Conservation (phyloP, 2,797 vertebrate genomes). For the Betta splendens region DNA sequence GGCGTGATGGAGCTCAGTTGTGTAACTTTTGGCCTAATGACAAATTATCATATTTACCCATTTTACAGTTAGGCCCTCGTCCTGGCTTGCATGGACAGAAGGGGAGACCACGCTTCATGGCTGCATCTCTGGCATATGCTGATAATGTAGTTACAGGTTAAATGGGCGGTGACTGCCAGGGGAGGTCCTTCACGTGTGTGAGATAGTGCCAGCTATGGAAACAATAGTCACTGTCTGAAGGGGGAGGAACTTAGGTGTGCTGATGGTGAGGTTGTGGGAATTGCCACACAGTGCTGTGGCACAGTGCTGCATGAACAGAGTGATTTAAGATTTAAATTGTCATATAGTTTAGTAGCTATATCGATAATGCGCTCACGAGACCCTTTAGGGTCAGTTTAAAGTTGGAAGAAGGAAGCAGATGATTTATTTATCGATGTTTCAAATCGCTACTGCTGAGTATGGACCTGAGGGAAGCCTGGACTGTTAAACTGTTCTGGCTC, state of each 20-base stretch:
- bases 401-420: too few species aligned
- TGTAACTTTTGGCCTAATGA: neutral
- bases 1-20: neutral
- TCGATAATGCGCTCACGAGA: too few species aligned
- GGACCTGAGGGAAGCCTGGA: neutral
- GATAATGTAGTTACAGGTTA: neutral
- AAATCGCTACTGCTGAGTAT: too few species aligned
- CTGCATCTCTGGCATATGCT: neutral
- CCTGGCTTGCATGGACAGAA: too few species aligned
- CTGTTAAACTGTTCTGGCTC: neutral
- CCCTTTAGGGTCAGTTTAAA: too few species aligned
- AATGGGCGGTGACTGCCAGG: neutral
- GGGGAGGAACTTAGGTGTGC: neutral
- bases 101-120: neutral
- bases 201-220: neutral
- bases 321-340: too few species aligned
- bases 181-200: neutral
- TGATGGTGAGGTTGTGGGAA: neutral
- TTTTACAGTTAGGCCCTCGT: too few species aligned
- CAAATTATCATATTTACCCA: neutral
- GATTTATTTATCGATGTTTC: too few species aligned
- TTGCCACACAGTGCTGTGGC: conserved; percentile 1
- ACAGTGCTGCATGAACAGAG: too few species aligned
- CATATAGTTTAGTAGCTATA: too few species aligned
- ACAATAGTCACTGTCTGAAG: neutral